Conservation (phyloP, 2,113 vertebrate species). For the Cyprinodon brontotheroides region DNA sequence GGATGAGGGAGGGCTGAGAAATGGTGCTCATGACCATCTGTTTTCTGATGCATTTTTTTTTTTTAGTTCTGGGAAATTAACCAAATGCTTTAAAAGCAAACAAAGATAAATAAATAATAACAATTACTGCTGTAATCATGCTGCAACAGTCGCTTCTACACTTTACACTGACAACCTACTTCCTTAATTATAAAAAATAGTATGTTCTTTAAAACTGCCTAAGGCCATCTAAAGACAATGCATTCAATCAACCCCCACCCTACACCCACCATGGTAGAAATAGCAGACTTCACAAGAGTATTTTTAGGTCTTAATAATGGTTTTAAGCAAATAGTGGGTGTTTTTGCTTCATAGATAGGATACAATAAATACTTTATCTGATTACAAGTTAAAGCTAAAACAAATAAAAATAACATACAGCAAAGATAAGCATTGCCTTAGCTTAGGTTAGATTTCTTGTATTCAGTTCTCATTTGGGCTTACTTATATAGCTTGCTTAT, state of each 20-base stretch:
- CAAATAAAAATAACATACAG: background rate
- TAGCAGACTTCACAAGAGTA: background rate
- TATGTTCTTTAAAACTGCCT: background rate
- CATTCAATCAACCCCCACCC: background rate
- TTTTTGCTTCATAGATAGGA: background rate
- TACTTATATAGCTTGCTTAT: too few relatives aligned
- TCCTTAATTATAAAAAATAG: constrained; percentile 10
- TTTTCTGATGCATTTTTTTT: constrained; percentile 5
- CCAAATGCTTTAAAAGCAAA: constrained; percentile 69
- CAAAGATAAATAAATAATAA: constrained; percentile 55
- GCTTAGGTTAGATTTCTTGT: background rate
- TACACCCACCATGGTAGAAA: too few relatives aligned
- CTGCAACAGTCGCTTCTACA: constrained; percentile 5
- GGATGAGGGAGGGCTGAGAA: constrained; percentile 68
- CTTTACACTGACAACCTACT: constrained; percentile 10
- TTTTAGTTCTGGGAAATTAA: constrained; percentile 65
- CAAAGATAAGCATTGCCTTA: background rate
- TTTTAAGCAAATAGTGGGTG: background rate
- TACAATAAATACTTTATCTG: background rate
- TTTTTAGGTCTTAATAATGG: background rate
- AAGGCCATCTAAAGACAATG: background rate
- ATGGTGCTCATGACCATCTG: constrained; percentile 83
- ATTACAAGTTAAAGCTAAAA: background rate
- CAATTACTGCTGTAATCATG: constrained; percentile 74
- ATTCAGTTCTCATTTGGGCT: too few relatives aligned